Evolutionary conservation across 2,797 vertebrate species (phyloP), one percentile per base, ranked within the genome.

Genomic region (Hybognathus amarus): DNA sequence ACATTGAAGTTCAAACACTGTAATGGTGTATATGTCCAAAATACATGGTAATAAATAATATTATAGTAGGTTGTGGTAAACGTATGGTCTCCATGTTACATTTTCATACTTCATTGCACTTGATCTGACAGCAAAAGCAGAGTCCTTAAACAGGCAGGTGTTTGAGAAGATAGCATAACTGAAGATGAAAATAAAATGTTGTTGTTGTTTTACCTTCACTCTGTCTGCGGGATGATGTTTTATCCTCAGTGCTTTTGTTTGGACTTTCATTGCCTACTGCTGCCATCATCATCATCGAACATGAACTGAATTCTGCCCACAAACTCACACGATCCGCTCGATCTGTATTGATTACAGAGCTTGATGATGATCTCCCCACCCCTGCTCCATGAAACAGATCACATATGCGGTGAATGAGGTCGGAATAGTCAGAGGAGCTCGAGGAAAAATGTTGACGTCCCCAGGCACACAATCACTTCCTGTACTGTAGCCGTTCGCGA

Each of bases 221-320:
- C 82, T 95, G 93, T 64, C 86, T 73, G 38, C 87, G 91, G 73
- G 56, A 86, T 47, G 70, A 36, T 1, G 84, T 45, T 85, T 56
- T 90, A 52, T 92, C 91, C 78, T 91, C 92, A 36, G 10, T 80
- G 70, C 83, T 83, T 69, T 64, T 88, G 22, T 61, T 82, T 50
- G 83, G 88, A 80, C 73, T 87, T 82, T 82, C 83, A 77, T 18
- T 89, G 47, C 74, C 88, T 2, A 11, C 90, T 86, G 91, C 87
- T 93, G 94, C 94, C 61, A 83, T 86, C 90, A 88, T 87, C 89
- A 83, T 82, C 66, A 42, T 77, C 27, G 13, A 79, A 66, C 77
- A 79, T 66, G 61, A 50, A 68, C 17, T 61, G 45, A 13, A 70
- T 12, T n/a, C 86, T 86, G 84, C 59, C 82, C 67, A 30, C 69